Evolutionary conservation across 2,797 vertebrate species (phyloP).

Genomic region (Astyanax mexicanus): DNA sequence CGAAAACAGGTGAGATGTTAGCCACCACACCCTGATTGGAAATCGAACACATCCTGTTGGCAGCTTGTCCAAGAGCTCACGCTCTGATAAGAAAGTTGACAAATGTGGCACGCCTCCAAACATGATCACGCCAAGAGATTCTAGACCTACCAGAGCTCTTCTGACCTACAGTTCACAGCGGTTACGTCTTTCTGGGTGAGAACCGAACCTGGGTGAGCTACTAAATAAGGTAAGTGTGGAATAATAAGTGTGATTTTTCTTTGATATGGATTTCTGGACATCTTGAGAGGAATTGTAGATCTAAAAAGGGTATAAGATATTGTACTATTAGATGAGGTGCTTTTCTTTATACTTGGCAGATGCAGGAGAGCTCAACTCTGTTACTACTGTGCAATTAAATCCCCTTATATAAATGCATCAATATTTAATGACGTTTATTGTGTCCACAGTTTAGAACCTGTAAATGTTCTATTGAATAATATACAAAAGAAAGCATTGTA

Average conservation of each 20-base stretch:
- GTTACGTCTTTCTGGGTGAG: too few species aligned
- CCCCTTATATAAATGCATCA: too few species aligned
- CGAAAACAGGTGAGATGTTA: background rate
- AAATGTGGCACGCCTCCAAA: background rate
- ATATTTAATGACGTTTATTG: too few species aligned
- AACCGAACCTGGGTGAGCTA: background rate
- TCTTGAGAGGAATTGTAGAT: background rate
- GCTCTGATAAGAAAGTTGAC: conserved; percentile 13
- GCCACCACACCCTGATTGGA: background rate
- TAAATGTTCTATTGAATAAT: too few species aligned
- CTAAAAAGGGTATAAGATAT: background rate
- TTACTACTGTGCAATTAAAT: too few species aligned
- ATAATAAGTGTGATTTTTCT: background rate
- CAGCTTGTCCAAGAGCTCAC: background rate
- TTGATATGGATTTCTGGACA: background rate
- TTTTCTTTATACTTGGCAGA: too few species aligned
- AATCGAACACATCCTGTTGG: conserved; percentile 25
- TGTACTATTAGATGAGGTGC: too few species aligned
- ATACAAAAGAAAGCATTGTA: too few species aligned
- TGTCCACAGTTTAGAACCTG: too few species aligned
- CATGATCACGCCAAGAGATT: too few species aligned
- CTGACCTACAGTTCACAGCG: background rate
- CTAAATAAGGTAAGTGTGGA: background rate
- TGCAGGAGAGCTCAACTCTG: too few species aligned
- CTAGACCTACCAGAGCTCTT: background rate